A percentile compares a stretch with the other conserved stretches of the same genome.
These are phyloP conservation scores for Oostethus manadensis DNA, from an alignment of 2,113 vertebrate species.

Conservation along the genomic window DNA sequence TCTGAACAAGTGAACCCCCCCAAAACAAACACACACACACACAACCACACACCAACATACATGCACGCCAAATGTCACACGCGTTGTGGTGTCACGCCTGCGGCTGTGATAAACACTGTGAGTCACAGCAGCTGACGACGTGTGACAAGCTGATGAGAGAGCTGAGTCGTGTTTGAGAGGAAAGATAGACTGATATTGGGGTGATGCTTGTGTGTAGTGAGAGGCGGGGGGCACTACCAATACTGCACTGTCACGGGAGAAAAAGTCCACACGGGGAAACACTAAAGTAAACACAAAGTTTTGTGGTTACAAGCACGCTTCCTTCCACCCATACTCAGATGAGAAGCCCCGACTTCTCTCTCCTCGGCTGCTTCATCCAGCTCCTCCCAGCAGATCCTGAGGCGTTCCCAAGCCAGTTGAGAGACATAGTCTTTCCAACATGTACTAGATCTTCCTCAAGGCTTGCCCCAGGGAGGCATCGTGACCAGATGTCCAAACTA, in stretches of 20 bases:
- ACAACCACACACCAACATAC: not conserved
- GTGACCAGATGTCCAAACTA: too few species aligned
- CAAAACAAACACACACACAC: not conserved
- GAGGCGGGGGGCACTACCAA: not conserved
- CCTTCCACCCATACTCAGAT: too few species aligned
- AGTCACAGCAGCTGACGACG: conserved; percentile 37
- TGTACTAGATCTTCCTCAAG: too few species aligned
- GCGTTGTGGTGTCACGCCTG: conserved; percentile 31
- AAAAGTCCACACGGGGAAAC: too few species aligned
- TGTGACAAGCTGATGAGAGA: conserved; percentile 45
- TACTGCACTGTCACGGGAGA: conserved; percentile 7
- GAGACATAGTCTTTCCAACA: too few species aligned
- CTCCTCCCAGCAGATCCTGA: too few species aligned
- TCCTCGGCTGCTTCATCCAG: too few species aligned
- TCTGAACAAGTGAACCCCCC: conserved; percentile 39
- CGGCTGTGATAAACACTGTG: conserved; percentile 43
- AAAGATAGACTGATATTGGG: conserved; percentile 19
- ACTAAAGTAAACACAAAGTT: too few species aligned
- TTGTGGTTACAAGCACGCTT: too few species aligned
- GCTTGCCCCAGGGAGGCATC: too few species aligned
- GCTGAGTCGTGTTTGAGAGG: conserved; percentile 6
- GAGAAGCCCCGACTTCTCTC: too few species aligned
- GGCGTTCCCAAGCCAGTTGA: too few species aligned
- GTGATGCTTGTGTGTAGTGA: not conserved
- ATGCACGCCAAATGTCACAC: conserved; percentile 15